Conservation (phyloP, 2,797 vertebrate species). For the Diglossa cyanea region DNA sequence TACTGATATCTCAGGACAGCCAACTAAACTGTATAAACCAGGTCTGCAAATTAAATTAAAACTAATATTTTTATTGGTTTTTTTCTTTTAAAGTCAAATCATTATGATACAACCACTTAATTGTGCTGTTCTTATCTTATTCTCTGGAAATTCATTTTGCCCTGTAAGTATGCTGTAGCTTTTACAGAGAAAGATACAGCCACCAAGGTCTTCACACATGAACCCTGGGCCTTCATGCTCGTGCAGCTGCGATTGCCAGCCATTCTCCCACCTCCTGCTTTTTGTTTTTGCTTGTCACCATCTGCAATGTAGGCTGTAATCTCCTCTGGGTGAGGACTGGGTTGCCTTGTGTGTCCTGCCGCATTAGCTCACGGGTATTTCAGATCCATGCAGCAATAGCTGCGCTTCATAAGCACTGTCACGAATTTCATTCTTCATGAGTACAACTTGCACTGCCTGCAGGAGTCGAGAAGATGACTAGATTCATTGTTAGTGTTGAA, state of each 20-base stretch:
- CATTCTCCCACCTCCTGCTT: background rate
- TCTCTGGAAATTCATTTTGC: background rate
- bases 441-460: background rate
- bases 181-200: background rate
- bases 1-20: background rate
- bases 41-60: background rate
- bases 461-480: background rate
- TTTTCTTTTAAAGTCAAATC: background rate
- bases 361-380: rapidly evolving
- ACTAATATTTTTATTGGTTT: background rate
- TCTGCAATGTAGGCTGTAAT: background rate
- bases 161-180: background rate
- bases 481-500: background rate
- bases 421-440: background rate
- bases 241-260: background rate
- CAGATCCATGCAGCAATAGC: background rate
- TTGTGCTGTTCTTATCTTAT: background rate
- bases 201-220: background rate
- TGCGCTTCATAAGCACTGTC: background rate
- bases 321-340: background rate
- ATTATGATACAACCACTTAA: background rate
- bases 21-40: background rate
- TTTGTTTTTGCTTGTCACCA: background rate
- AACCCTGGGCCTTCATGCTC: background rate
- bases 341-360: background rate